Base-by-base conservation (phyloP, 2,113 vertebrate species). In the Leptosomus discolor region DNA sequence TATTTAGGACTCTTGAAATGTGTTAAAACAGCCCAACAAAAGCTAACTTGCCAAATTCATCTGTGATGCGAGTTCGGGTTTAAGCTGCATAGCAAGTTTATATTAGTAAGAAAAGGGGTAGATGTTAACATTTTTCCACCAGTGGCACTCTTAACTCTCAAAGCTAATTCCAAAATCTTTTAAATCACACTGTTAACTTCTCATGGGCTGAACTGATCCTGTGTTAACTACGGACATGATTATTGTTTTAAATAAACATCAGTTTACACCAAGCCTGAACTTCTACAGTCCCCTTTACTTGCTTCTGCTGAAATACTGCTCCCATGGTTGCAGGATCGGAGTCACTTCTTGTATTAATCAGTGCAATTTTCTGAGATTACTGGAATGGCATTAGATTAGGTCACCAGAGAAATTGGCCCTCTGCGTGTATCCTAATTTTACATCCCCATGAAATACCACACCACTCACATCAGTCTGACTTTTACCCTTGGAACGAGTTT, bases 391-490 rank as follows among this genome's bases (percentile, higher is more conserved):
- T 57, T 68, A 76, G 77, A 91, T 84, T 79, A 97, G 88, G 87
- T 87, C 91, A 97, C 73, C 68, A 94, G 20, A 87, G 84, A 89
- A 95, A 87, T 3, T 65, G 77, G 39, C 61, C 68, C 43, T 65
- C 73, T 85, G 61, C 0, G 0, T 54, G 58, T 80, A 88, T 91
- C 87, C 77, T 92, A 82, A 94, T 95, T 91, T 97, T 82, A 92
- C 53, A 89, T 78, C 68, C 53, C 83, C 69, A 61, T 71, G 86
- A 96, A 97, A 95, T 91, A 94, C 91, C 94, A 94, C 80, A 92
- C 89, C 93, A 82, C 68, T 96, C 89, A 85, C 93, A 71, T 90
- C 91, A 96, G 37, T 81, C 87, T 87, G 89, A 37, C 73, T 94
- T 95, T 88, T 65, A 75, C 90, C 65, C 89, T 91, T 88, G 84